Base-by-base conservation (phyloP, 2,797 vertebrate species). In the Urophycis tenuis region DNA sequence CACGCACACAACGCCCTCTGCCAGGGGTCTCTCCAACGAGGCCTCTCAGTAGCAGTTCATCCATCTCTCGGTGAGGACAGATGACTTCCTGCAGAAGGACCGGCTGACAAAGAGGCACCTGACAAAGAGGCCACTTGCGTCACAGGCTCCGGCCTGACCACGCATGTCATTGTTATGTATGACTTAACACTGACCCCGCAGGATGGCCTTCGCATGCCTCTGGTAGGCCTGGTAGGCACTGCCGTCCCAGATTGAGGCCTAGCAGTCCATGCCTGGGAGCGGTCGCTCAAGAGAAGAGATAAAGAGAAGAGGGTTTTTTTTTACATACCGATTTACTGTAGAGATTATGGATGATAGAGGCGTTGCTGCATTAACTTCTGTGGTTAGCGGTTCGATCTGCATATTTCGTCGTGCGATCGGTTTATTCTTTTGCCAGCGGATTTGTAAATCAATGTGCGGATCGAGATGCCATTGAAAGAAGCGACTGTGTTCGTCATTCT, bases 71-170 rank as follows among this genome's bases (percentile, higher is more conserved):
- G 11, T 3, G 0, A 32, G n/a, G 81, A 88, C 80, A 85, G 87
- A 87, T 84, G 72, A 83, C 69, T 88, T 89, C 80, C 83, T 89
- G 75, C 78, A 60, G 75, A 35, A 0, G 81, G 88, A 86, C 84
- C 86, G 33, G 64, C 73, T 82, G 83, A 90, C 85, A 89, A 89
- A 87, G 85, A 85, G 79, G 75, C 39, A 76, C 25, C 70, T 72
- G 74, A 84, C n/a, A n/a, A n/a, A n/a, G n/a, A n/a, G n/a, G n/a
- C n/a, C n/a, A n/a, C 81, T 81, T 89, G 83, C 83, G 82, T 88
- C 87, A 89, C 49, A 33, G 3, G 78, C 34, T 80, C 36, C 82
- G 71, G 64, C 74, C 60, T 81, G 75, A 87, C 85, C 85, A 82
- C 78, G 72, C 69, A 71, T 72, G 60, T 64, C 60, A 25, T 72